Evolutionary conservation across 2,797 vertebrate genomes (phyloP).

Genomic region (Darevskia mixta): DNA sequence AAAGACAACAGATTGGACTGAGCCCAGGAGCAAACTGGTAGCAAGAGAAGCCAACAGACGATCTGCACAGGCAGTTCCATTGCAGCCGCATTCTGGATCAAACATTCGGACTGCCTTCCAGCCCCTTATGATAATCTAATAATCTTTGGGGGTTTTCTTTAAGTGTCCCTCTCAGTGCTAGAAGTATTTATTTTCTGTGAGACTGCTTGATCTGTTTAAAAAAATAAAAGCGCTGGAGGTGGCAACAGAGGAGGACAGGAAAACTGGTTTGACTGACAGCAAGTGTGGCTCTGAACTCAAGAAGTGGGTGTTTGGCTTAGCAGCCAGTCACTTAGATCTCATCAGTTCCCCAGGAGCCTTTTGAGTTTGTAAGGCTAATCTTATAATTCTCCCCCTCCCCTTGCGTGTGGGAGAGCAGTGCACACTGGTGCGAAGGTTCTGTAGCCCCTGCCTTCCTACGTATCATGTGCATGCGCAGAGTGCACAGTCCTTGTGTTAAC

Average conservation of each 20-base stretch:
- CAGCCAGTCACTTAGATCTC: conserved; percentile 53
- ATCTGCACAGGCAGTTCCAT: background rate
- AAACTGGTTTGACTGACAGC: conserved; percentile 15
- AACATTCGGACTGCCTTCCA: background rate
- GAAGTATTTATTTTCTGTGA: background rate
- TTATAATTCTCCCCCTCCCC: conserved; percentile 40
- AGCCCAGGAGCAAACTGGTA: background rate
- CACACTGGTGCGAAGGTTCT: background rate
- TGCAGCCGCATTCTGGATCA: background rate
- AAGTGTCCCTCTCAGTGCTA: background rate
- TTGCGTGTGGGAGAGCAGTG: conserved; percentile 11
- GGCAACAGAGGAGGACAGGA: background rate
- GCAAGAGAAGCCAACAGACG: rapidly evolving
- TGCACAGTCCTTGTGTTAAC: background rate
- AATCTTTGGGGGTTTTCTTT: background rate
- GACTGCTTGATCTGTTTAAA: background rate
- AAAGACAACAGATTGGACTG: background rate
- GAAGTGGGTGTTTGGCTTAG: conserved; percentile 46
- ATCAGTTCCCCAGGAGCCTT: conserved; percentile 41
- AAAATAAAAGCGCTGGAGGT: background rate
- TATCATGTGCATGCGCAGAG: rapidly evolving
- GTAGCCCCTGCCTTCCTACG: background rate
- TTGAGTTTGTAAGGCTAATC: conserved; percentile 55
- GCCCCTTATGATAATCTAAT: background rate
- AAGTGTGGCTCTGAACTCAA: rapidly evolving